Evolutionary conservation across 2,888 invertebrate genomes (phyloP).

Genomic region (Muschampia plurimacula): DNA sequence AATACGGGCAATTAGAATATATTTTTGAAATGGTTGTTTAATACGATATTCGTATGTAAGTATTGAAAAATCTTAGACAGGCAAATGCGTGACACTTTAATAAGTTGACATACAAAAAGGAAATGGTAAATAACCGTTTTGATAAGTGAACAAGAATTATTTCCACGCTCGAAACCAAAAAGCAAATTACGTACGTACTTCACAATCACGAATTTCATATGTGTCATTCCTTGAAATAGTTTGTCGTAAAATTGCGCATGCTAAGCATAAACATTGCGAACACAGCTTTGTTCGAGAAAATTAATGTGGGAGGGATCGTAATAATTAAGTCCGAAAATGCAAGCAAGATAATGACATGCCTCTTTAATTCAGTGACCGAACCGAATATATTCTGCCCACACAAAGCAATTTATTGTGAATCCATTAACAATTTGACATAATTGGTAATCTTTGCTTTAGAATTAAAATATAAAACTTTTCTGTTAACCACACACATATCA

Average conservation of each 20-base stretch:
- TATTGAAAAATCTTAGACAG: too few species aligned
- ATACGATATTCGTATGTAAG: too few species aligned
- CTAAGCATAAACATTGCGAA: not conserved
- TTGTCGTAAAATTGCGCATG: not conserved
- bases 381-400: not conserved
- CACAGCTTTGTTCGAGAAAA: not conserved
- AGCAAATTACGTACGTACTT: too few species aligned
- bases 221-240: not conserved
- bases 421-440: not conserved
- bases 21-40: too few species aligned
- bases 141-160: too few species aligned
- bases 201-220: too few species aligned
- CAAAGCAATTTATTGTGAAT: not conserved
- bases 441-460: not conserved
- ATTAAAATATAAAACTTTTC: not conserved
- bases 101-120: too few species aligned
- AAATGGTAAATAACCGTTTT: too few species aligned
- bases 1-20: too few species aligned
- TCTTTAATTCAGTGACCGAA: not conserved
- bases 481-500: too few species aligned
- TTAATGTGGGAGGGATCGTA: not conserved
- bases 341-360: not conserved
- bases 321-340: not conserved
- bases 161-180: too few species aligned
- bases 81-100: too few species aligned